Percentiles rank a stretch among this genome's conserved stretches.
Conservation (phyloP, 2,113 vertebrate genomes). For the Hypocryptadius cinnamomeus region DNA sequence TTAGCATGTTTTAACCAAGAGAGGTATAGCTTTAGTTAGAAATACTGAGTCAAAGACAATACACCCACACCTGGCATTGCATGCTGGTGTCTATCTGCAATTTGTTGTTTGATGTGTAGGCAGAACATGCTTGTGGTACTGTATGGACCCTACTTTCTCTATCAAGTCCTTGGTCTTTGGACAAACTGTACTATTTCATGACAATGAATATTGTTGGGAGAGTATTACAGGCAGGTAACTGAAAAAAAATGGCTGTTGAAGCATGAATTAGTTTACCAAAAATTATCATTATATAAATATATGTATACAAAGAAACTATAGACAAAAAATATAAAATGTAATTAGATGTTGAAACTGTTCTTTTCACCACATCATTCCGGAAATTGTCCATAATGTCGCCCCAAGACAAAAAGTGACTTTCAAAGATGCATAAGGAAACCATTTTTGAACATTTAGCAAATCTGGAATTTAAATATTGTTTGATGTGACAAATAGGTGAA, state of each 20-base stretch:
- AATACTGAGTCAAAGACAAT: not conserved
- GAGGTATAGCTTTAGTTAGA: not conserved
- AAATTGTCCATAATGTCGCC: not conserved
- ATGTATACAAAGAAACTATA: not conserved
- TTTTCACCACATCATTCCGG: not conserved
- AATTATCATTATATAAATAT: not conserved
- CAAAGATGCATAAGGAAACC: not conserved
- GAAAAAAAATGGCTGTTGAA: not conserved
- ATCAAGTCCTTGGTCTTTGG: not conserved
- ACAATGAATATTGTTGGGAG: not conserved
- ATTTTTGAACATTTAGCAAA: not conserved
- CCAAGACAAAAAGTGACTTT: not conserved
- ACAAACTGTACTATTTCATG: not conserved
- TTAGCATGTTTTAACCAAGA: not conserved
- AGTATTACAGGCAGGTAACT: not conserved
- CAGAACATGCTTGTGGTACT: not conserved
- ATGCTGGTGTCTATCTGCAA: not conserved
- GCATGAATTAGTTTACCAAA: not conserved
- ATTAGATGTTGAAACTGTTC: not conserved
- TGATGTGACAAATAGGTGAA: not conserved
- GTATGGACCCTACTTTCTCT: not conserved
- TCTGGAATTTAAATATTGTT: not conserved
- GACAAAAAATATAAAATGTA: not conserved
- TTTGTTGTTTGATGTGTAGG: not conserved
- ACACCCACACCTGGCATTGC: fast-evolving